Conservation (phyloP, 2,888 invertebrate genomes). For the Odontocolon sp. region DNA sequence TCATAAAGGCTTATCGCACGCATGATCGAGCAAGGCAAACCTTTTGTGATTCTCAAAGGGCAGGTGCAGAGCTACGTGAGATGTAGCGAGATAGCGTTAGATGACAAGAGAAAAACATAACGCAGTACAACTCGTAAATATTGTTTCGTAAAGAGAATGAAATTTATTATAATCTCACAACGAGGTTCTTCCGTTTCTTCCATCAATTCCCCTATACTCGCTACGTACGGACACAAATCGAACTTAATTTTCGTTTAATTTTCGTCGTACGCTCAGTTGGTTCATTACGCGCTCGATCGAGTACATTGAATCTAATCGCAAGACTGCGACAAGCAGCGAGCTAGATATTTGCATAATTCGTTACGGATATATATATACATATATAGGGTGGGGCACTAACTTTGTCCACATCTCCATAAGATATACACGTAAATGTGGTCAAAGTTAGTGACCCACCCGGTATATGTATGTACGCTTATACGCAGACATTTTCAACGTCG, state of each 20-base stretch:
- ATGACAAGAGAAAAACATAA: not conserved
- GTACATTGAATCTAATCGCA: slow-evolving; percentile 33
- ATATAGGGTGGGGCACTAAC: no score
- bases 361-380: slow-evolving; percentile 4
- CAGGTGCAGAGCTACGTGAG: slow-evolving; percentile 61
- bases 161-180: slow-evolving; percentile 40
- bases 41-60: slow-evolving; percentile 74
- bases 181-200: slow-evolving; percentile 43
- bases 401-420: no score
- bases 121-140: not conserved
- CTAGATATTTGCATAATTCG: slow-evolving; percentile 34
- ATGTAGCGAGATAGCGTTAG: not conserved
- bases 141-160: slow-evolving; percentile 36
- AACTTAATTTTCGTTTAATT: slow-evolving; percentile 32
- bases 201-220: slow-evolving; percentile 9
- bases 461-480: not conserved
- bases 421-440: no score
- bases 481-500: not conserved
- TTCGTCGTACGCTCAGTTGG: slow-evolving; percentile 28
- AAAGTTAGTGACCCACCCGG: no score
- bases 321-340: not conserved
- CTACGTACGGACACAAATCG: slow-evolving; percentile 27
- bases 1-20: slow-evolving; percentile 79
- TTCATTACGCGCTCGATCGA: slow-evolving; percentile 46
- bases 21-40: slow-evolving; percentile 78